phyloP scores from a whole-genome alignment of 2,113 vertebrate genomes.

The Prochilodus magdalenae region DNA sequence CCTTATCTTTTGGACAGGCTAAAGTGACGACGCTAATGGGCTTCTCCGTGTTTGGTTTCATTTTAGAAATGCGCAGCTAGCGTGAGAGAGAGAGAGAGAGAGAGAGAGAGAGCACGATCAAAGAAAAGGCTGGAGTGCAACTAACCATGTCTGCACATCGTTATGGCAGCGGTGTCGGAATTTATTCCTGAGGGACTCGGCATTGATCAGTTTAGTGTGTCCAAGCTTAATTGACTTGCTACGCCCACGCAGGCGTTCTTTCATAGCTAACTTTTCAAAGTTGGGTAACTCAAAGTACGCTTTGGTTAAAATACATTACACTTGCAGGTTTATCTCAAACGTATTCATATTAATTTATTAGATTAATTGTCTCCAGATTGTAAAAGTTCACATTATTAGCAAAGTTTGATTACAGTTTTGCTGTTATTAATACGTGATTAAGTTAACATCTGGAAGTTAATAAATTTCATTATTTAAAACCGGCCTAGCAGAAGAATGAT shows the following conservation, averaged over 20 bases:
- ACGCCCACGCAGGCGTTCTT: too few species aligned
- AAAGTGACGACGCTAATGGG: constrained; percentile 78
- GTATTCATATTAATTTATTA: too few species aligned
- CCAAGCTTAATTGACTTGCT: neutral
- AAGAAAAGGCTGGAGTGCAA: constrained; percentile 23
- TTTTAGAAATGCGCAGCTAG: neutral
- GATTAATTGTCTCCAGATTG: too few species aligned
- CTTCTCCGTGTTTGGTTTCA: constrained; percentile 52
- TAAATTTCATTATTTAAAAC: too few species aligned
- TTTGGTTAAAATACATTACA: too few species aligned
- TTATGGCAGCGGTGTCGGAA: neutral
- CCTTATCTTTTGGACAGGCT: constrained; percentile 71
- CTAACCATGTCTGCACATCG: neutral
- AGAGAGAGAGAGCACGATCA: neutral
- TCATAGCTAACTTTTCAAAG: too few species aligned
- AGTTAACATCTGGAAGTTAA: too few species aligned
- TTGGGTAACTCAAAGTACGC: neutral
- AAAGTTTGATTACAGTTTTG: too few species aligned
- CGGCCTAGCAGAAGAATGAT: too few species aligned
- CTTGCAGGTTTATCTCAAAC: too few species aligned
- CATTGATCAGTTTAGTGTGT: neutral
- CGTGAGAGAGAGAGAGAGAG: neutral
- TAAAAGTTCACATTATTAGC: too few species aligned
- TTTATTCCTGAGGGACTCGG: constrained; percentile 48
- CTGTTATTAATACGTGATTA: too few species aligned